phyloP scores from a whole-genome alignment of 2,888 invertebrate species.

The Chydorus sphaericus region DNA sequence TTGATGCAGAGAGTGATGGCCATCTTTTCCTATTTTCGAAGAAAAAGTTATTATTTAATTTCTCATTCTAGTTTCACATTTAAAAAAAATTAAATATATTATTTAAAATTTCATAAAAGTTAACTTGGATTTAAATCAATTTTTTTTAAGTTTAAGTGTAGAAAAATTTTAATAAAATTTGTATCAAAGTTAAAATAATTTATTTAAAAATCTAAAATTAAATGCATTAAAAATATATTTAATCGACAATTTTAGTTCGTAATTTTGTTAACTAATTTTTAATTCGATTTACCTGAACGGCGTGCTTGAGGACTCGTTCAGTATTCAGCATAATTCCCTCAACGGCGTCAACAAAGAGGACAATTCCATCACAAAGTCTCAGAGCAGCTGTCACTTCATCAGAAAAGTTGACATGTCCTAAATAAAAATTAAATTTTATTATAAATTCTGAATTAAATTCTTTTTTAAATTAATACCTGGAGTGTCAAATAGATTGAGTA shows the following conservation, averaged over 20 bases:
- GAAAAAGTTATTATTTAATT: too few relatives aligned
- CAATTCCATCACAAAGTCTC: constrained; percentile 73
- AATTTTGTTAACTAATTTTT: too few relatives aligned
- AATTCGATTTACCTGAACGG: constrained; percentile 43
- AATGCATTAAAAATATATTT: too few relatives aligned
- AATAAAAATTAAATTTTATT: constrained; percentile 16
- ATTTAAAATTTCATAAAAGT: too few relatives aligned
- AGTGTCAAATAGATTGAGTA: constrained; percentile 94
- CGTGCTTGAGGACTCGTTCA: constrained; percentile 86
- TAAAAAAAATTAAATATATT: too few relatives aligned
- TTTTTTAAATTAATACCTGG: constrained; percentile 36
- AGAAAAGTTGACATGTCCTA: constrained; percentile 95
- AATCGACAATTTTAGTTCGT: too few relatives aligned
- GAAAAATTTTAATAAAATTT: background rate
- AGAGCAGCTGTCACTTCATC: constrained; percentile 97
- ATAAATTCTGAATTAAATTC: background rate
- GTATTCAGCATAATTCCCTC: constrained; percentile 99
- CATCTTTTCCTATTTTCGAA: constrained; percentile 52
- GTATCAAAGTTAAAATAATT: background rate
- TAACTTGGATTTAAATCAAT: too few relatives aligned
- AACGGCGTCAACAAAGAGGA: constrained; percentile 92
- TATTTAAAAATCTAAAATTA: too few relatives aligned
- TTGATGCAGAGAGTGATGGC: constrained; percentile 93
- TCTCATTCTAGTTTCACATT: too few relatives aligned
- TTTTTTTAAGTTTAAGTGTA: too few relatives aligned